Percentiles rank a stretch among this genome's conserved stretches.
Evolutionary conservation across 1,140 invertebrate genomes (phyloP).

Genomic region (Pachypeltis micranthus): DNA sequence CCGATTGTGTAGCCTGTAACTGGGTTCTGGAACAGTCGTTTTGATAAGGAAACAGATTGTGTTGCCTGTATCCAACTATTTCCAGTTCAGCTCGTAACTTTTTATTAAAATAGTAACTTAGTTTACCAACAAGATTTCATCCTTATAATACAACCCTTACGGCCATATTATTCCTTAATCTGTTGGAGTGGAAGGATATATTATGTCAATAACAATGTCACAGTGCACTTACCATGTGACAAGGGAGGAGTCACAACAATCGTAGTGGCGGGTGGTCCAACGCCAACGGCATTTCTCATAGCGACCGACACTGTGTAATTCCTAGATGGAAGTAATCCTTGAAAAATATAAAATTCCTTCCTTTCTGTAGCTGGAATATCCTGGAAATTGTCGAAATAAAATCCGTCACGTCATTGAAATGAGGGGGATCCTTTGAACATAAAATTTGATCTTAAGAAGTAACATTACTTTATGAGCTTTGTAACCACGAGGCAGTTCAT

Average conservation of each 20-base stretch:
- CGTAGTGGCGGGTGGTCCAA: conserved; percentile 53
- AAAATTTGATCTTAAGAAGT: too few species aligned
- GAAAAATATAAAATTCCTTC: conserved; percentile 60
- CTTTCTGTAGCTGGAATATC: conserved; percentile 59
- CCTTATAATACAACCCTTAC: too few species aligned
- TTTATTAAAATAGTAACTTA: too few species aligned
- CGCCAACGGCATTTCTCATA: conserved; percentile 67
- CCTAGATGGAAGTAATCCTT: conserved; percentile 57
- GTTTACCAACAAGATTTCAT: too few species aligned
- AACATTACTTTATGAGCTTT: conserved; percentile 48
- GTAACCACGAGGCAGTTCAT: conserved; percentile 43
- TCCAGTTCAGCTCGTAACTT: too few species aligned
- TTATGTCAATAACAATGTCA: too few species aligned
- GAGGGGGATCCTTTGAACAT: not conserved
- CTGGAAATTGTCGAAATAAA: conserved; percentile 35
- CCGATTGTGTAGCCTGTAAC: too few species aligned
- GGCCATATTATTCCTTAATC: too few species aligned
- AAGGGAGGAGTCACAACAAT: conserved; percentile 51
- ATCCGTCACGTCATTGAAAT: not conserved
- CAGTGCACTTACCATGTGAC: conserved; percentile 50
- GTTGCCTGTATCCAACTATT: too few species aligned
- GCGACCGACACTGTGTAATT: conserved; percentile 64
- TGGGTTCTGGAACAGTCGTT: too few species aligned
- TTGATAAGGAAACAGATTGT: too few species aligned
- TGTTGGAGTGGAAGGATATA: too few species aligned